Evolutionary conservation across 2,888 invertebrate species (phyloP), one percentile per base, ranked within the genome.

Genomic region (Lacanobia oleracea): DNA sequence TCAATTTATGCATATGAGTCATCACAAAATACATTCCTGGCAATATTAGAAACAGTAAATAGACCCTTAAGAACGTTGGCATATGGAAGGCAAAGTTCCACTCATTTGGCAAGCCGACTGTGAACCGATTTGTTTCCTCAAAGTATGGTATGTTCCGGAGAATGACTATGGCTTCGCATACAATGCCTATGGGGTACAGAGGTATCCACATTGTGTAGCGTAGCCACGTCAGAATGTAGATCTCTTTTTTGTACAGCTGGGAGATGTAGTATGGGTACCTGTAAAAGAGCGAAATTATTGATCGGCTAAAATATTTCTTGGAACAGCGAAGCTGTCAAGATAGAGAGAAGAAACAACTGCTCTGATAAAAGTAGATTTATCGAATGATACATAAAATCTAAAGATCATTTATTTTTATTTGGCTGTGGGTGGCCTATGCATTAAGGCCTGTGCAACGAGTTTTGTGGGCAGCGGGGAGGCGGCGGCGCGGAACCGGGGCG

Each of bases 181-280:
- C 89, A 84, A 99, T 97, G 9, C 99, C 99, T 53, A 99, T 90
- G 0, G 99, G 99, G 93, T 99, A 99, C 0, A 99, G 96, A 0
- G 98, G 97, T 82, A 99, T 98, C 99, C 99, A 99, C 70, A 98
- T 96, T 0, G 98, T 98, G 92, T 99, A 99, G 21, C 99, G 97
- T 4, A 99, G 93, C 99, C 99, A 99, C 0, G 98, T 99, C 12
- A 99, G 92, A 5, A 98, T 87, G 60, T 97, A 96, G 48, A 98
- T 96, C 74, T 98, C 97, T 40, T 97, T 97, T 72, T 98, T 97
- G 88, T 98, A 97, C 0, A 98, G 93, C 87, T 98, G 97, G 0
- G 98, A 96, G 89, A 99, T 97, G 94, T 99, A 99, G 93, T 98
- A 99, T 0, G 99, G 99, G 94, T 99, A 99, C 87, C 99, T 98